Evolutionary conservation across 1,140 invertebrate species (phyloP), one percentile per base, ranked within the genome.

Genomic region (Rhopalosiphum padi): DNA sequence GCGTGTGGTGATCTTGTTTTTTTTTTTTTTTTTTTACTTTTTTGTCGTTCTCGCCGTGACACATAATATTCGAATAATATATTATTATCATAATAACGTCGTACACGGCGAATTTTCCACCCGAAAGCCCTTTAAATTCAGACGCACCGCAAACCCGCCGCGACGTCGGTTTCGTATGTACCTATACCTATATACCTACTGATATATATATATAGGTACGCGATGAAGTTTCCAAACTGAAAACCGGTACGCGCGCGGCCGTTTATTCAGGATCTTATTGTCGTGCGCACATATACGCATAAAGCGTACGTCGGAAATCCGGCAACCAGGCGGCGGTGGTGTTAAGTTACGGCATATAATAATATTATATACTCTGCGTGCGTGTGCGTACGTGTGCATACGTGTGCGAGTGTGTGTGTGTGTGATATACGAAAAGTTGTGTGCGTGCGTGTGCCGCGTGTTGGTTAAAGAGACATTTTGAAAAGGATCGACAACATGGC

Each of bases 401-500:
- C 35, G 43, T 46, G 30, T 9, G 51, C 37, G 3, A 21, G 22
- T 25, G n/a, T 55, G 48, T 53, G 51, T 55, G 35, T 22, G 43
- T 41, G 48, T 51, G 35, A 55, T 51, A 83, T 93, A 85, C 77
- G 91, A 93, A 93, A 93, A 93, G 91, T 86, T 86, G 91, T 93
- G 82, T 85, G 77, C 77, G 91, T 92, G 91, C 46, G 91, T 83
- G 60, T 68, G 60, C 60, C 60, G 90, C 77, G 82, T 41, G 82
- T 41, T 93, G 82, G 91, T 86, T 93, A 93, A 93, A 93, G 91
- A 93, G 91, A 93, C 91, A 93, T 93, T 93, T 93, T 85, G 91
- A 93, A 93, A 93, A 93, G 82, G 91, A 93, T 93, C 91, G 91
- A 93, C 91, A 93, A 93, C 82, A 93, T 93, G 91, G 91, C 91